Conservation (phyloP, 2,113 vertebrate genomes). For the Desmodus rotundus region DNA sequence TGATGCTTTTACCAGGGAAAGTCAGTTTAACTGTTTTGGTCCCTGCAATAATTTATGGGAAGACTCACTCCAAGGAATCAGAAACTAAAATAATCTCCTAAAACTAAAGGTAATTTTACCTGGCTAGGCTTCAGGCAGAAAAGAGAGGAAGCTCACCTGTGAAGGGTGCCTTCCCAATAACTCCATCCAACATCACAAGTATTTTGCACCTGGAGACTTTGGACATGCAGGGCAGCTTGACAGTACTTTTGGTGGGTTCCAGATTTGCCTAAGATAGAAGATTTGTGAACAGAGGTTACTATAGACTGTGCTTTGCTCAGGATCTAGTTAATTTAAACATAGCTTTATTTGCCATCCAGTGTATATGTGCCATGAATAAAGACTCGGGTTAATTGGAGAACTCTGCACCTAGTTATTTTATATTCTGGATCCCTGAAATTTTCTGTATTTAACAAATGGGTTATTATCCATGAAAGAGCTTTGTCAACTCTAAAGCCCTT, state of each 20-base stretch:
- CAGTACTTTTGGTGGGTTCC: background rate
- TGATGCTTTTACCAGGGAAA: background rate
- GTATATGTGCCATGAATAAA: background rate
- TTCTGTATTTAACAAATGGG: background rate
- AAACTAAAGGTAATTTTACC: background rate
- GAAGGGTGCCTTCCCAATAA: background rate
- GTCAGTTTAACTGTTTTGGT: background rate
- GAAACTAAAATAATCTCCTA: background rate
- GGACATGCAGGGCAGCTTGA: background rate
- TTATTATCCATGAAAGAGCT: background rate
- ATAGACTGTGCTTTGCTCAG: background rate
- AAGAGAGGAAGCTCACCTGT: background rate
- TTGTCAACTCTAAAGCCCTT: background rate
- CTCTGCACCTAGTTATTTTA: background rate
- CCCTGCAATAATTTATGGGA: background rate
- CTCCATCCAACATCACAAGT: background rate
- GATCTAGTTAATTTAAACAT: background rate
- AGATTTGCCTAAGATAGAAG: background rate
- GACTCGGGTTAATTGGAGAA: background rate
- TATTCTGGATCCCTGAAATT: constrained; percentile 6
- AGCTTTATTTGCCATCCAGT: background rate
- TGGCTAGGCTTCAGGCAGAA: background rate
- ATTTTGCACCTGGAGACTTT: background rate
- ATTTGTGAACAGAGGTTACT: background rate
- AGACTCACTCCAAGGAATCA: constrained; percentile 12